phyloP scores from a whole-genome alignment of 2,888 invertebrate species.

The Eristalis tenax region DNA sequence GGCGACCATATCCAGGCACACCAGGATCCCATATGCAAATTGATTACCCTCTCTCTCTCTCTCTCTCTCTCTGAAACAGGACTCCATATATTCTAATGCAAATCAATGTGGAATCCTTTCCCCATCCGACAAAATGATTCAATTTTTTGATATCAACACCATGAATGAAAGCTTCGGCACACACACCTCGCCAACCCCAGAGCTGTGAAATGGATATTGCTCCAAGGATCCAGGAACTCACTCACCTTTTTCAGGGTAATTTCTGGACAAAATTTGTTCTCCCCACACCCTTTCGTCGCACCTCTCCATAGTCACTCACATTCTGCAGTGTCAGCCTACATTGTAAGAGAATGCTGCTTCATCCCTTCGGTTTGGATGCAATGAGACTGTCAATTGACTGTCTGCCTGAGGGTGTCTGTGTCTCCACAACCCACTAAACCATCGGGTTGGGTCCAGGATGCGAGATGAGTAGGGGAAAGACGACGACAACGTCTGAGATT shows the following conservation, averaged over 20 bases:
- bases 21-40: slow-evolving; percentile 62
- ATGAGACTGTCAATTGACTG: slow-evolving; percentile 69
- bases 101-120: slow-evolving; percentile 16
- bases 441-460: neutral
- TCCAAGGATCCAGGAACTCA: neutral
- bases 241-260: slow-evolving; percentile 8
- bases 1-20: slow-evolving; percentile 32
- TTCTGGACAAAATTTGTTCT: slow-evolving; percentile 2
- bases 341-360: slow-evolving; percentile 33
- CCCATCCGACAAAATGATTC: slow-evolving; percentile 37
- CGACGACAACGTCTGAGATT: slow-evolving; percentile 57
- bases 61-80: slow-evolving; percentile 18
- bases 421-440: slow-evolving; percentile 31
- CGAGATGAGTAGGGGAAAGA: slow-evolving; percentile 7
- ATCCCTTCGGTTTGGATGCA: slow-evolving; percentile 15
- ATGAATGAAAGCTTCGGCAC: slow-evolving; percentile 45
- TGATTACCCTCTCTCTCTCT: slow-evolving; percentile 34
- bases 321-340: slow-evolving; percentile 66
- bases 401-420: slow-evolving; percentile 55
- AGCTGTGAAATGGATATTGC: no score
- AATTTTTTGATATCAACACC: slow-evolving; percentile 67
- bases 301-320: neutral
- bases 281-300: neutral
- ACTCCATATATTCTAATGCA: slow-evolving; percentile 17
- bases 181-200: slow-evolving; percentile 38